These are phyloP conservation scores for Phylloscopus whistleri DNA, from an alignment of 2,113 vertebrate species.

Conservation along the genomic window DNA sequence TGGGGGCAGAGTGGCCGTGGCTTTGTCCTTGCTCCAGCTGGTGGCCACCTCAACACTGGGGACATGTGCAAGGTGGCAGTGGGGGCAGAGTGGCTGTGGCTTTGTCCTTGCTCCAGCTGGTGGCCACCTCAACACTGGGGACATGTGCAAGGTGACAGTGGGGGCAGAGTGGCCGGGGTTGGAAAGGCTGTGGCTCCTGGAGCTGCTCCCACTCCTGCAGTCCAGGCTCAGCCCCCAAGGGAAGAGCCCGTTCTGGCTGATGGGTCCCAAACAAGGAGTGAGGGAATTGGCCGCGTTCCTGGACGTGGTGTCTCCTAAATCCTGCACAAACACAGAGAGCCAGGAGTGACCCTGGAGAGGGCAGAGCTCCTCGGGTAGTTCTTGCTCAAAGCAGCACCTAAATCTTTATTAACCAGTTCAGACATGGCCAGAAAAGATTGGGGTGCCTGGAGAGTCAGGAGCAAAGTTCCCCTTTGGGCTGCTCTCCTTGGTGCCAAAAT, in stretches of 20 bases:
- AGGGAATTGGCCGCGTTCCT: constrained; percentile 79
- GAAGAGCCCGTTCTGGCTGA: constrained; percentile 68
- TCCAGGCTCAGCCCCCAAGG: constrained; percentile 66
- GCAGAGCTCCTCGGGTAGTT: constrained; percentile 68
- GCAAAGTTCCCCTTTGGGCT: constrained; percentile 56
- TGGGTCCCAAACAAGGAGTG: constrained; percentile 53
- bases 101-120: neutral
- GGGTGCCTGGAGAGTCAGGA: constrained; percentile 67
- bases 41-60: constrained; percentile 2
- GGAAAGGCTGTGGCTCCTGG: constrained; percentile 64
- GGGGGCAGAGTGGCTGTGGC: neutral
- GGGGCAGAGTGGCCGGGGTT: constrained; percentile 74
- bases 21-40: neutral
- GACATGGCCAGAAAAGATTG: constrained; percentile 68
- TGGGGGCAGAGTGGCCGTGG: neutral
- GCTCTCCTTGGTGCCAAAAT: constrained; percentile 68
- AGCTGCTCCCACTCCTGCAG: constrained; percentile 75
- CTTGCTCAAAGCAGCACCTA: constrained; percentile 62
- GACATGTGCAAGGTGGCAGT: constrained; percentile 70
- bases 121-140: constrained; percentile 13
- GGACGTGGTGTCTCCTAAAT: constrained; percentile 65
- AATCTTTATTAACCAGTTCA: constrained; percentile 67
- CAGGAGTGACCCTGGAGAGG: constrained; percentile 73
- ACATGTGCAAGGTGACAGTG: constrained; percentile 69
- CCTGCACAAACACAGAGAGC: constrained; percentile 76